Conservation (phyloP, 2,797 vertebrate species). For the Toxotes lorentzi region DNA sequence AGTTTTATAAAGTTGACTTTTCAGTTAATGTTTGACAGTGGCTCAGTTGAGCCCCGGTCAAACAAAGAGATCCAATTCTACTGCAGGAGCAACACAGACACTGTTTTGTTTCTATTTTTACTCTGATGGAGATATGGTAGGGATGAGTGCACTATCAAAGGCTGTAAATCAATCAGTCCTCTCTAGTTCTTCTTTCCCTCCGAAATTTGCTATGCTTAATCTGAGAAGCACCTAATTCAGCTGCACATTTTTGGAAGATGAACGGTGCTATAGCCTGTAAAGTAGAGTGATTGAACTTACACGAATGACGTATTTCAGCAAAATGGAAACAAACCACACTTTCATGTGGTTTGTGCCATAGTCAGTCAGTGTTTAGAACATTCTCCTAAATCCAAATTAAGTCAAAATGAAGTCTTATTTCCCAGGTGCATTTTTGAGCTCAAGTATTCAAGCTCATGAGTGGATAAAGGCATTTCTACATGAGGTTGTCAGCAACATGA, state of each 20-base stretch:
- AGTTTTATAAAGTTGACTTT: no score
- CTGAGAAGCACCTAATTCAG: neutral
- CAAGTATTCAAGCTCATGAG: slow-evolving; percentile 22
- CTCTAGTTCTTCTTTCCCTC: neutral
- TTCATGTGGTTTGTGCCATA: neutral
- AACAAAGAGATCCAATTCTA: no score
- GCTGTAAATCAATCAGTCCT: neutral
- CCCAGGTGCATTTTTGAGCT: slow-evolving; percentile 17
- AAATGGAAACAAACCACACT: neutral
- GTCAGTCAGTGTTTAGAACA: neutral
- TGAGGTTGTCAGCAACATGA: slow-evolving; percentile 51
- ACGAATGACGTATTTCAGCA: neutral
- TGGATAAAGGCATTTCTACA: slow-evolving; percentile 51
- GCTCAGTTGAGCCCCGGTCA: no score
- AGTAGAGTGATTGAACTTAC: neutral
- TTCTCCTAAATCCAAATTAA: slow-evolving; percentile 5
- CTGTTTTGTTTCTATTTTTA: neutral
- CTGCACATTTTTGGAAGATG: neutral
- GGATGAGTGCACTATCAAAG: neutral
- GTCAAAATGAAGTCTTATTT: slow-evolving; percentile 15
- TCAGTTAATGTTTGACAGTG: no score
- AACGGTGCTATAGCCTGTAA: neutral
- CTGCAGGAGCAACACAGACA: no score
- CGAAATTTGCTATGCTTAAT: neutral
- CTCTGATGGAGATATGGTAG: neutral